Evolutionary conservation across 1,140 invertebrate species (phyloP).

Genomic region (Adoxophyes honmai): DNA sequence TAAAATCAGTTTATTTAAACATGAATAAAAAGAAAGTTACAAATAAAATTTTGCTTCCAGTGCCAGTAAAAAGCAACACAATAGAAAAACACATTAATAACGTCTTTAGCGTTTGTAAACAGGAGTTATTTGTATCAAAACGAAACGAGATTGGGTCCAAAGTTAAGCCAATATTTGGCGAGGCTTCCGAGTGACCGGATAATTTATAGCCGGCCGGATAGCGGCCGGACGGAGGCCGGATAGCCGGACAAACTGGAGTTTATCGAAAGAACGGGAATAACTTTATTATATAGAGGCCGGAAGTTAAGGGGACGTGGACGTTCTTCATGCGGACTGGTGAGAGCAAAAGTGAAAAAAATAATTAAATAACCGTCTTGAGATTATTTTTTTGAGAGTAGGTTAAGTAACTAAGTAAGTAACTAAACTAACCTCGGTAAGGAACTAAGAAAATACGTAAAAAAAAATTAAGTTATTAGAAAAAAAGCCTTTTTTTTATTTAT

Average conservation of each 20-base stretch:
- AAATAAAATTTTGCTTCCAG: no score
- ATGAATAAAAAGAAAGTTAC: no score
- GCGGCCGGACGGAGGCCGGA: slow-evolving; percentile 30
- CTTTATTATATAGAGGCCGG: slow-evolving; percentile 75
- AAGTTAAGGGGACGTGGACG: slow-evolving; percentile 40
- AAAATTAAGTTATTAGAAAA: no score
- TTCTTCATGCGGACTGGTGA: slow-evolving; percentile 23
- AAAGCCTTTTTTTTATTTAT: no score
- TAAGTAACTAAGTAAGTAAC: no score
- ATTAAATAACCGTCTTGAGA: neutral
- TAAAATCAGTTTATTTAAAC: no score
- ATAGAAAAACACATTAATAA: neutral
- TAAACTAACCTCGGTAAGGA: no score
- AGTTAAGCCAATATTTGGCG: slow-evolving; percentile 73
- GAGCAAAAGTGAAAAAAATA: slow-evolving; percentile 23
- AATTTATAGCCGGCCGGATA: slow-evolving; percentile 69
- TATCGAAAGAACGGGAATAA: slow-evolving; percentile 73
- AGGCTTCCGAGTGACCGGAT: slow-evolving; percentile 61
- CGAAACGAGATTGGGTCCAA: slow-evolving; percentile 36
- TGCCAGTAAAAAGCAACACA: neutral
- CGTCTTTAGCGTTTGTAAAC: slow-evolving; percentile 37
- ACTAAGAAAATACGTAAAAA: no score
- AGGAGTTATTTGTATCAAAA: slow-evolving; percentile 52
- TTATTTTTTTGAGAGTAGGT: no score
- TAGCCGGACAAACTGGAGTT: slow-evolving; percentile 61